Conservation (phyloP, 1,140 invertebrate genomes). For the Limonius californicus region DNA sequence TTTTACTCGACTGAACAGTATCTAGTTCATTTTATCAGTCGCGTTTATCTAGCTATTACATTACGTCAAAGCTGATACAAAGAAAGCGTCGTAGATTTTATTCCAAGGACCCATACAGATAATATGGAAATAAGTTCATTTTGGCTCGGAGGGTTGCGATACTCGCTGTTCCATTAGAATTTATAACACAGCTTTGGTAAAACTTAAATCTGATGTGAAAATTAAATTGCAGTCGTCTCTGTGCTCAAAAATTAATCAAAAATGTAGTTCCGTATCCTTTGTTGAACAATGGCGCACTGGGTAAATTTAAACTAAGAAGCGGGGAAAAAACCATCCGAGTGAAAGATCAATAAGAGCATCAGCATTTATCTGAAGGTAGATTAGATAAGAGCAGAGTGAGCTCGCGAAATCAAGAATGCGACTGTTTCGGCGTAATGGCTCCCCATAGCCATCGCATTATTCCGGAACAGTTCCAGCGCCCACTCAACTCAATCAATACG, state of each 20-base stretch:
- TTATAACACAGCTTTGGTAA: neutral
- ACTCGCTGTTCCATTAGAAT: neutral
- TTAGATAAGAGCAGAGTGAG: conserved; percentile 16
- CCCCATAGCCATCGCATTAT: conserved; percentile 15
- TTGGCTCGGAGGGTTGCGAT: neutral
- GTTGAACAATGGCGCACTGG: too few species aligned
- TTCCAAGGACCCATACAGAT: neutral
- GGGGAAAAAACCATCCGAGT: neutral
- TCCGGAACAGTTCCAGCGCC: conserved; percentile 6
- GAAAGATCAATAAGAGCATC: conserved; percentile 10
- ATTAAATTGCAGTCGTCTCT: too few species aligned
- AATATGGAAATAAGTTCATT: conserved; percentile 1
- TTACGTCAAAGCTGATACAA: neutral
- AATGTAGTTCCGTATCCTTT: too few species aligned
- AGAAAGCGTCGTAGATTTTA: neutral
- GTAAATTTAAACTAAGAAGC: neutral
- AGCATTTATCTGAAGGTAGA: conserved; percentile 16
- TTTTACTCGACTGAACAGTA: too few species aligned
- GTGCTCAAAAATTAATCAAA: too few species aligned
- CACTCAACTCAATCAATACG: conserved; percentile 17
- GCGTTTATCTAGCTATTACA: too few species aligned
- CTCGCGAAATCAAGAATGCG: conserved; percentile 17
- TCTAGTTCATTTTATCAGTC: too few species aligned
- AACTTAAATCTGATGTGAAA: neutral
- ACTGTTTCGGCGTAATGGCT: conserved; percentile 17